A percentile compares a stretch with the other conserved stretches of the same genome.
Evolutionary conservation across 2,113 vertebrate genomes (phyloP).

Genomic region (Pogonocichla stellata): DNA sequence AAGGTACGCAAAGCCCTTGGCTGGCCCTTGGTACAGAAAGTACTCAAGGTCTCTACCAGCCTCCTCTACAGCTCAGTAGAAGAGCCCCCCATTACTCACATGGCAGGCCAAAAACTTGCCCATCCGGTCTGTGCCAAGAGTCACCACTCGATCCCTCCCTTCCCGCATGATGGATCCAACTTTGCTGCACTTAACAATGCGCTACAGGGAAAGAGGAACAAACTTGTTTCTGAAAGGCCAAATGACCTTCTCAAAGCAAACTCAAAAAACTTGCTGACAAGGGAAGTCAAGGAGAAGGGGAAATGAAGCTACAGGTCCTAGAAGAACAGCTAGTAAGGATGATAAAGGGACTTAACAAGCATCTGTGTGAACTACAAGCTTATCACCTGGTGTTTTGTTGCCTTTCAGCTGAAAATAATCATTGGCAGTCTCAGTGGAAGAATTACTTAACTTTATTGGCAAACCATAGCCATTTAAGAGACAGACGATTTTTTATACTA

Average conservation of each 20-base stretch:
- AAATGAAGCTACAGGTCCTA: not conserved
- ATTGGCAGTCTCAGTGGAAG: not conserved
- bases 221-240: not conserved
- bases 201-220: conserved; percentile 65
- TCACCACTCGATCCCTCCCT: conserved; percentile 87
- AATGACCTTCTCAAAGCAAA: not conserved
- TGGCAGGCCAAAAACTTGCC: conserved; percentile 88
- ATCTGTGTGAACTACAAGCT: not conserved
- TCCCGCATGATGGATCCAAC: conserved; percentile 89
- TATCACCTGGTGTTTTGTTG: not conserved
- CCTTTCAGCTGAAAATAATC: not conserved
- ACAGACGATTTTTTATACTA: not conserved
- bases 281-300: not conserved
- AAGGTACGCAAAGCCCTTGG: not conserved
- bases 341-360: not conserved
- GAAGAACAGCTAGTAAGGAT: not conserved
- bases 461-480: not conserved
- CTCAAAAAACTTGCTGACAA: not conserved
- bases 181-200: conserved; percentile 85
- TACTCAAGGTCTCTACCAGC: not conserved
- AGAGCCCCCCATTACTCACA: conserved; percentile 74
- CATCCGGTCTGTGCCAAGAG: conserved; percentile 78
- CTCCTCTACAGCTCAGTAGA: not conserved
- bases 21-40: not conserved
- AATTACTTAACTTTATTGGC: not conserved